A percentile compares a stretch with the other conserved stretches of the same genome.
These are phyloP conservation scores for Halcyon malimbica DNA, from an alignment of 2,113 vertebrate species.

Conservation along the genomic window DNA sequence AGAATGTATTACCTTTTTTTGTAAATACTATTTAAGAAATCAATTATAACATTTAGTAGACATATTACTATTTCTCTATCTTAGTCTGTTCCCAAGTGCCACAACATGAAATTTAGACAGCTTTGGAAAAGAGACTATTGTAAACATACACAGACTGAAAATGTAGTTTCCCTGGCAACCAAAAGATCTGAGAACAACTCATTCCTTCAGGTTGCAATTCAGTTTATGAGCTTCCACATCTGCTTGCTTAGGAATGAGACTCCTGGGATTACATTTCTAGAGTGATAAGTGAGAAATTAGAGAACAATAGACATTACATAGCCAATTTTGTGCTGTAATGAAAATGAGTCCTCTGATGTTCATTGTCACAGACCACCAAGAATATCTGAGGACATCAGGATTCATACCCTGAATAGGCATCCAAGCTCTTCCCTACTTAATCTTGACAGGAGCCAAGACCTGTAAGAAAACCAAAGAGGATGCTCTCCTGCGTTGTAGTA, in stretches of 20 bases:
- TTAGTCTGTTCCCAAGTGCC: neutral
- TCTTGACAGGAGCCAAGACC: neutral
- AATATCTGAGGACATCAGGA: neutral
- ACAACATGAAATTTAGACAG: constrained; percentile 37
- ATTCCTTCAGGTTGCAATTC: constrained; percentile 67
- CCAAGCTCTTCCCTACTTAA: neutral
- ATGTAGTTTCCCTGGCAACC: constrained; percentile 70
- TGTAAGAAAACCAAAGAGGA: neutral
- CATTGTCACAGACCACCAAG: neutral
- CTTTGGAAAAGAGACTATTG: constrained; percentile 6
- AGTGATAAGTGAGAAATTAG: constrained; percentile 48
- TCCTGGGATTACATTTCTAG: constrained; percentile 57
- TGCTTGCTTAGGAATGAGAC: constrained; percentile 67
- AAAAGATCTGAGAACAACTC: constrained; percentile 28
- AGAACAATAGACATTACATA: constrained; percentile 51
- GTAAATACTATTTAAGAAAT: neutral
- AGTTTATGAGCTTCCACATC: constrained; percentile 62
- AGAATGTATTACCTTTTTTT: neutral
- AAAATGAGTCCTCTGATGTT: constrained; percentile 30
- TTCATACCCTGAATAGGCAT: neutral
- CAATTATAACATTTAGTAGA: neutral
- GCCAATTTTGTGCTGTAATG: constrained; percentile 45
- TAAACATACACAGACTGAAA: constrained; percentile 38
- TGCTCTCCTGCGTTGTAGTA: neutral
- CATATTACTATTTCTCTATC: neutral